A percentile compares a stretch with the other conserved stretches of the same genome.
Conservation (phyloP, 23 tunicate species). For the Ascidia mentula region DNA sequence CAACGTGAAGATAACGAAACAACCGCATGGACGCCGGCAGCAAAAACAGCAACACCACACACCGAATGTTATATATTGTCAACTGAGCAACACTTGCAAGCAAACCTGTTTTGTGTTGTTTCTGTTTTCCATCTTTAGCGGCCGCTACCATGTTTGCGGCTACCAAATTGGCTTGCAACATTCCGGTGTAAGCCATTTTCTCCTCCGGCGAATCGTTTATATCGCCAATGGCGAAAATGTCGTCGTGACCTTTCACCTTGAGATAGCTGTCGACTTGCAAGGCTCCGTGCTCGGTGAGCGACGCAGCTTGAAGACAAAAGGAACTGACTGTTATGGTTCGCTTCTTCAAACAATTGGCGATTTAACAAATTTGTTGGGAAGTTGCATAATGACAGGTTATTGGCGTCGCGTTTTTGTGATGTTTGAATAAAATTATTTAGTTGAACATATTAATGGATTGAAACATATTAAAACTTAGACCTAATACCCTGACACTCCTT, state of each 20-base stretch:
- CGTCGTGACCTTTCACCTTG: constrained; percentile 59
- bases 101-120: constrained; percentile 13
- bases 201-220: constrained; percentile 63
- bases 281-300: constrained; percentile 59
- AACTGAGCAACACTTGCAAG: no score
- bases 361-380: no score
- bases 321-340: background rate
- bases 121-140: background rate
- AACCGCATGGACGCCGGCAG: no score
- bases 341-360: background rate
- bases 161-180: constrained; percentile 34
- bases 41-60: no score
- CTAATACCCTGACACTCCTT: no score
- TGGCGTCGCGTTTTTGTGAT: no score
- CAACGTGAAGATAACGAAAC: no score
- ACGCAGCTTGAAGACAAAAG: constrained; percentile 23
- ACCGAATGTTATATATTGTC: no score
- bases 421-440: no score
- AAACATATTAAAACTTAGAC: no score
- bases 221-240: constrained; percentile 83
- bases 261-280: constrained; percentile 56
- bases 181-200: constrained; percentile 73
- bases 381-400: no score
- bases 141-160: constrained; percentile 2
- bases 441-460: no score